Base-by-base conservation (phyloP, 1,140 invertebrate species). In the Pseudomyrmex dendroicus region DNA sequence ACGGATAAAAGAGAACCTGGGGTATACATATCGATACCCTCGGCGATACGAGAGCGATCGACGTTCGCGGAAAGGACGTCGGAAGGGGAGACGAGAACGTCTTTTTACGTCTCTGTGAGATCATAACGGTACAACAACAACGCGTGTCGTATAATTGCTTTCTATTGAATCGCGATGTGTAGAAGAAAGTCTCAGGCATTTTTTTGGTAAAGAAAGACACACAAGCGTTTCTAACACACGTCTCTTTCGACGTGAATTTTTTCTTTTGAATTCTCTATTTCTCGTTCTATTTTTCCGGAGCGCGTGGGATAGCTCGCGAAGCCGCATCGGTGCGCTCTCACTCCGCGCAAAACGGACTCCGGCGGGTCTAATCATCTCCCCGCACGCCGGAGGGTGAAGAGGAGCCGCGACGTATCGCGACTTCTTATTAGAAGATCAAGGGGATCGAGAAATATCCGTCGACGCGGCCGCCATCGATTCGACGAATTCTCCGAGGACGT, bases 361-460 rank as follows among this genome's bases (percentile, higher is more conserved):
- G 52, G 48, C 70, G 44, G 44, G 54, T 68, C 76, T 80, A 80
- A 70, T 80, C 66, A 80, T 59, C 66, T 66, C 54, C 35, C 54
- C 54, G 25, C 25, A 46, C 10, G 9, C 68, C 50, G 78, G 52
- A 1, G 73, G 59, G 50, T 13, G 46, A 67, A 35, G 5, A 7
- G 35, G 35, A 35, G 5, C 35, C 35, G 5, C 35, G n/a, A n/a
- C n/a, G 2, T 74, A 82, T 87, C 83, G 44, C 63, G 86, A 87
- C 77, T 87, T 87, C 67, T 76, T 73, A 56, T 77, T 68, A 80
- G 50, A 84, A 84, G 86, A 87, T 87, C 82, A 87, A 73, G 82
- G 73, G 87, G 74, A 87, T 85, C 73, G 63, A 83, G 73, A 54
- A 22, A 82, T 76, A 85, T 80, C 66, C 67, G 84, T 86, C 67